These are phyloP conservation scores for Colius striatus DNA, from an alignment of 2,113 vertebrate species.

Conservation along the genomic window DNA sequence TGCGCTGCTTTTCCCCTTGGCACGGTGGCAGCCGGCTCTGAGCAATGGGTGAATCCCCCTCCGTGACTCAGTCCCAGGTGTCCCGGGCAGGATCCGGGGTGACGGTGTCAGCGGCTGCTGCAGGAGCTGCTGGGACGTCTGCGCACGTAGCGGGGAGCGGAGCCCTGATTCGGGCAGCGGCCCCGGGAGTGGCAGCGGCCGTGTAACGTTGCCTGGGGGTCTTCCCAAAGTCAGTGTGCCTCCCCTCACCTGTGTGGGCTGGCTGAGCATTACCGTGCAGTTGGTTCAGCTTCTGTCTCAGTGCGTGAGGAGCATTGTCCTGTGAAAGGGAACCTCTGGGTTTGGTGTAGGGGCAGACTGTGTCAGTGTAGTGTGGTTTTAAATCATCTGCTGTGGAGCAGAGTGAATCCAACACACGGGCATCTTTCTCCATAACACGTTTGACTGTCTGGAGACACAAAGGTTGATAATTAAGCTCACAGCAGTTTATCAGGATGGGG, in stretches of 20 bases:
- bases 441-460: conserved; percentile 51
- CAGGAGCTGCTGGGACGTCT: conserved; percentile 11
- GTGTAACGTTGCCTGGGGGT: conserved; percentile 19
- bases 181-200: neutral
- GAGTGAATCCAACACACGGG: neutral
- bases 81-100: neutral
- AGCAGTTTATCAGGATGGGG: neutral
- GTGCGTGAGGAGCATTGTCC: neutral
- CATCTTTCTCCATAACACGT: conserved; percentile 39
- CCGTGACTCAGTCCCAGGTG: neutral
- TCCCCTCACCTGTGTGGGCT: neutral
- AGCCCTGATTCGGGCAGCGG: neutral
- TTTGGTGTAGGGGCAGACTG: neutral
- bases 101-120: neutral
- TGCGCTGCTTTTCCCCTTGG: neutral
- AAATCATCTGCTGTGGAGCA: neutral
- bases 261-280: neutral
- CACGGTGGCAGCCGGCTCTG: neutral
- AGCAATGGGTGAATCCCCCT: neutral
- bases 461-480: conserved; percentile 19
- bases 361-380: conserved; percentile 26
- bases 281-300: conserved; percentile 30
- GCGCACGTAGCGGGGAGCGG: neutral
- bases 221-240: conserved; percentile 39
- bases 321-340: conserved; percentile 2